Evolutionary conservation across 1,140 invertebrate species (phyloP).

Genomic region (Drosophila kanapiae): DNA sequence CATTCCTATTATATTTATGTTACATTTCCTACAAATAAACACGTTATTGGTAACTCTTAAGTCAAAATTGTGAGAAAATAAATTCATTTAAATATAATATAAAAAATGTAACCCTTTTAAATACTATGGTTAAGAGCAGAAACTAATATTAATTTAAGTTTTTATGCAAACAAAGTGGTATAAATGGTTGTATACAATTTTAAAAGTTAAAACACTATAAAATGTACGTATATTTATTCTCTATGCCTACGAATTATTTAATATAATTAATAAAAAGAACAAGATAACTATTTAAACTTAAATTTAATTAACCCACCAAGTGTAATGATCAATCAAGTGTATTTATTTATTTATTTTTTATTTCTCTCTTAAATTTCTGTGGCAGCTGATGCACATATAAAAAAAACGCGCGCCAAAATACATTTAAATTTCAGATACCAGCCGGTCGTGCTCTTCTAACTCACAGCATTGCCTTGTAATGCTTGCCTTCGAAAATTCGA

Average conservation of each 20-base stretch:
- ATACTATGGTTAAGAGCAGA: background rate
- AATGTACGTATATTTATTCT: background rate
- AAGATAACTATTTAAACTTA: too few species aligned
- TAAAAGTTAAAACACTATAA: background rate
- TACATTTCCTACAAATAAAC: too few species aligned
- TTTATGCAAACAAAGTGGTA: too few species aligned
- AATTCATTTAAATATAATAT: background rate
- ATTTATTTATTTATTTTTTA: background rate
- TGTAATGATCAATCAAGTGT: too few species aligned
- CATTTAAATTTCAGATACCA: slow-evolving; percentile 7
- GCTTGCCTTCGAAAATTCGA: slow-evolving; percentile 17
- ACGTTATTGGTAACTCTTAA: background rate
- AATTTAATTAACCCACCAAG: too few species aligned
- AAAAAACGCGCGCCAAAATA: background rate
- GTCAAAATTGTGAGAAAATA: background rate
- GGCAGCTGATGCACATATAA: background rate
- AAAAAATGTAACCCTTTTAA: background rate
- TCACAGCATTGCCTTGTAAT: background rate
- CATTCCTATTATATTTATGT: background rate
- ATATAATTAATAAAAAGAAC: too few species aligned
- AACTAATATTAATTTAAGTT: background rate
- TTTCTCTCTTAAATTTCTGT: background rate
- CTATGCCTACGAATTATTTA: too few species aligned
- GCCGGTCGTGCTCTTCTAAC: slow-evolving; percentile 22
- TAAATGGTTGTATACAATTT: too few species aligned